Percentiles rank a stretch among this genome's conserved stretches.
Evolutionary conservation across 2,888 invertebrate genomes (phyloP).

Genomic region (Morpho achilles): DNA sequence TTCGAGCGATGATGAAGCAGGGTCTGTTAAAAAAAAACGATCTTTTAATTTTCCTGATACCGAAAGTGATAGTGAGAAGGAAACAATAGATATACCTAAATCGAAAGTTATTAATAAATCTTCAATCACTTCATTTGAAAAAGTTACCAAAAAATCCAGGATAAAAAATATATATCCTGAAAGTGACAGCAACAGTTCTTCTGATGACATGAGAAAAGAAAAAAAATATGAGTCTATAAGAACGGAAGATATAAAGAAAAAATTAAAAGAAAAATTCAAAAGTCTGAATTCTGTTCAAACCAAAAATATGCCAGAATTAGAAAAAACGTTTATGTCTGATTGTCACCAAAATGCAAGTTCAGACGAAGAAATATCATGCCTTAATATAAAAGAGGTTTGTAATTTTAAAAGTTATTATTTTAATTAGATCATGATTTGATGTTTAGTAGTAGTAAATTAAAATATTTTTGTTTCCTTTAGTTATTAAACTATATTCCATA

Average conservation of each 20-base stretch:
- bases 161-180: slow-evolving; percentile 21
- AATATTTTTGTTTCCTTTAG: slow-evolving; percentile 24
- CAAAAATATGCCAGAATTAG: slow-evolving; percentile 29
- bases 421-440: background rate
- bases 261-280: slow-evolving; percentile 57
- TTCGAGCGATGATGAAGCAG: slow-evolving; percentile 31
- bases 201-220: slow-evolving; percentile 13
- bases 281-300: slow-evolving; percentile 40
- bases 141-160: slow-evolving; percentile 22
- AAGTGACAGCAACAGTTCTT: slow-evolving; percentile 13
- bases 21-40: slow-evolving; percentile 36
- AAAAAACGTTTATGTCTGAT: background rate
- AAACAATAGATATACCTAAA: slow-evolving; percentile 21
- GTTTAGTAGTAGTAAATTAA: background rate
- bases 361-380: slow-evolving; percentile 23
- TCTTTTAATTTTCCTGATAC: slow-evolving; percentile 47
- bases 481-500: too few species aligned
- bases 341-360: slow-evolving; percentile 13
- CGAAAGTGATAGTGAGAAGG: slow-evolving; percentile 45
- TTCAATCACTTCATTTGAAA: slow-evolving; percentile 10
- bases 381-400: slow-evolving; percentile 52
- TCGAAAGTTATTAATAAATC: too few species aligned
- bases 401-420: slow-evolving; percentile 6
- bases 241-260: slow-evolving; percentile 51
- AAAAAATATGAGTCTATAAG: slow-evolving; percentile 40